Evolutionary conservation across 2,113 vertebrate genomes (phyloP).

Genomic region (Plestiodon gilberti): DNA sequence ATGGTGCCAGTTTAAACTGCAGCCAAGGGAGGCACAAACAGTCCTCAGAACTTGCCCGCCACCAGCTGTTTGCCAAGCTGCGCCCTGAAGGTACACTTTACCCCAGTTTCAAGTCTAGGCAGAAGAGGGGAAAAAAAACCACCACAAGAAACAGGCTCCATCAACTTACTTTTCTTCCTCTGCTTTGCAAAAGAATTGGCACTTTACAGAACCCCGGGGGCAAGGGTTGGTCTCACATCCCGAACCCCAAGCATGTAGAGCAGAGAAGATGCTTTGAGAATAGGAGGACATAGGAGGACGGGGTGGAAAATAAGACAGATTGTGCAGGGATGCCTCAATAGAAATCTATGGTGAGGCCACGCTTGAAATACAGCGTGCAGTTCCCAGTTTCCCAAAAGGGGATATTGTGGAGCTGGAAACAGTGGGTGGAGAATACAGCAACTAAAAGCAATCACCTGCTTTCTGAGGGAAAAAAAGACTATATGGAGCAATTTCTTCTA

Average conservation of each 20-base stretch:
- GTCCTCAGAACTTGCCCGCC: not conserved
- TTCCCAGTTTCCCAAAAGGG: no score
- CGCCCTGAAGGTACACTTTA: slow-evolving; percentile 25
- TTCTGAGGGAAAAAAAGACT: no score
- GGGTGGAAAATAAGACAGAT: not conserved
- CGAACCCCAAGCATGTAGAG: not conserved
- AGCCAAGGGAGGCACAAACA: not conserved
- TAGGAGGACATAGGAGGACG: not conserved
- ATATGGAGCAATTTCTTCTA: no score
- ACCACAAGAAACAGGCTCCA: not conserved
- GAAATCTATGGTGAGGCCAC: not conserved
- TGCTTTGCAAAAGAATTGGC: not conserved
- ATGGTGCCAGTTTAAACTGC: not conserved
- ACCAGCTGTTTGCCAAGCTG: slow-evolving; percentile 25
- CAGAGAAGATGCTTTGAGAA: not conserved
- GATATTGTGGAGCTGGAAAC: no score
- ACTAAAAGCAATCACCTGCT: no score
- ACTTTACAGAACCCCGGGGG: not conserved
- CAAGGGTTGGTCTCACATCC: not conserved
- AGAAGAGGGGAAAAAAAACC: not conserved
- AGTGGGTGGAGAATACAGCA: no score
- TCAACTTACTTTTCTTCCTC: not conserved
- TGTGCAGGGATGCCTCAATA: not conserved
- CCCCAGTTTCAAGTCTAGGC: slow-evolving; percentile 56
- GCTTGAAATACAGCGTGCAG: no score